Percentiles rank a stretch among this genome's conserved stretches.
phyloP scores from a whole-genome alignment of 2,113 vertebrate species.

The Rhabdornis inornatus region DNA sequence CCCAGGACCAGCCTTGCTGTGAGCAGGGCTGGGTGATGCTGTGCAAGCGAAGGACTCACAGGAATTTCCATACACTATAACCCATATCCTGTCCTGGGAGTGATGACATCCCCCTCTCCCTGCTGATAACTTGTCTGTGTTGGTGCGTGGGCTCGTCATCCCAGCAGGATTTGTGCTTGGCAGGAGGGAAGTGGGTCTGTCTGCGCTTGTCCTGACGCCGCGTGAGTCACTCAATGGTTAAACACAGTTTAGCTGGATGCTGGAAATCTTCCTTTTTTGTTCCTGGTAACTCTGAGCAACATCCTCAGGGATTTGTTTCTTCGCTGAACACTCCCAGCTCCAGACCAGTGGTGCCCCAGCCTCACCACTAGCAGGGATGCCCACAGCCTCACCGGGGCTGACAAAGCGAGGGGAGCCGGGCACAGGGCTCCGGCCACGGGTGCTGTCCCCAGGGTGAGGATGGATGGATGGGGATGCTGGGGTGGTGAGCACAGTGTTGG shows the following conservation, averaged over 20 bases:
- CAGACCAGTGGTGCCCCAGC: fast-evolving
- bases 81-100: not conserved
- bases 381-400: not conserved
- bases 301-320: not conserved
- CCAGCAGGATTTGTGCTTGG: not conserved
- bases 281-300: not conserved
- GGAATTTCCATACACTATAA: not conserved
- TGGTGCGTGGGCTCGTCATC: fast-evolving
- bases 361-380: fast-evolving
- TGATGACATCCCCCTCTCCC: not conserved
- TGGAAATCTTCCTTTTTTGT: not conserved
- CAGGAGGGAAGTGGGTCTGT: not conserved
- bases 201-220: not conserved
- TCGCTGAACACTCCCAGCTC: not conserved
- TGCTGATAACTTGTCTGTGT: not conserved
- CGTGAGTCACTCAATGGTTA: constrained; percentile 29
- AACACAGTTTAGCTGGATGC: not conserved
- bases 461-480: fast-evolving
- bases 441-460: not conserved
- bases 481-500: fast-evolving
- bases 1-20: not conserved
- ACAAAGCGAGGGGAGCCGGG: fast-evolving
- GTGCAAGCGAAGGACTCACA: not conserved
- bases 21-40: not conserved
- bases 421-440: fast-evolving